Evolutionary conservation across 2,113 vertebrate genomes (phyloP).

Genomic region (Gnathonemus echidnorhynchus): DNA sequence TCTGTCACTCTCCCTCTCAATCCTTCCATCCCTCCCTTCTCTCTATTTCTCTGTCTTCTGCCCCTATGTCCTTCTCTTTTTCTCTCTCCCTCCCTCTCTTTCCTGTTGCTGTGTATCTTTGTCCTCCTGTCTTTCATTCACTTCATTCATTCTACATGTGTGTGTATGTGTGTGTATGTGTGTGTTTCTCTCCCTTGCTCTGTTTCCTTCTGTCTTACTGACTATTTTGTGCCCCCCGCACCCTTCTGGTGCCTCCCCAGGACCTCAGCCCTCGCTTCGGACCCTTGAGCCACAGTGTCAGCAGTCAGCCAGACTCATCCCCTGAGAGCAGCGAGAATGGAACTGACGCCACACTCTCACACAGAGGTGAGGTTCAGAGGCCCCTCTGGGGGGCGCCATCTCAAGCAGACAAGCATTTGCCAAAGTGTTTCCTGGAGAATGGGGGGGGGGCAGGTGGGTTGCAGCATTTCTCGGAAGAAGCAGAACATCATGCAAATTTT

Average conservation of each 20-base stretch:
- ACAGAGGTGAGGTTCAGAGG: slow-evolving; percentile 51
- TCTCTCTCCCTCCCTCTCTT: not conserved
- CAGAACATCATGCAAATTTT: not conserved
- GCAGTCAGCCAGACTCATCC: slow-evolving; percentile 66
- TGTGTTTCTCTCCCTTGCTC: not conserved
- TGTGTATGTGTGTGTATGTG: not conserved
- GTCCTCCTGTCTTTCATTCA: not conserved
- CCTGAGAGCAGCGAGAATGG: slow-evolving; percentile 69
- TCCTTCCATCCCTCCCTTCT: not conserved
- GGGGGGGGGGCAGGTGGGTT: not conserved
- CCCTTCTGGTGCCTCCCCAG: slow-evolving; percentile 22
- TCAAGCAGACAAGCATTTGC: not conserved
- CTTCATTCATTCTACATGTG: not conserved
- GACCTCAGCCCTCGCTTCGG: slow-evolving; percentile 56
- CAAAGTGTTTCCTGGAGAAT: not conserved
- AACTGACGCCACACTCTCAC: slow-evolving; percentile 51
- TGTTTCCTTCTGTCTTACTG: not conserved
- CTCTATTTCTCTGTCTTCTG: not conserved
- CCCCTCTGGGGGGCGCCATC: not conserved
- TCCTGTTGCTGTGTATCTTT: not conserved
- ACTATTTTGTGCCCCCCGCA: not conserved
- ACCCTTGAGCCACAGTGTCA: slow-evolving; percentile 65
- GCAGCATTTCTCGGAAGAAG: not conserved
- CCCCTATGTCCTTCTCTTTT: not conserved
- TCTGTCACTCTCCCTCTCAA: not conserved